Percentiles rank a stretch among this genome's conserved stretches.
These are phyloP conservation scores for Enteromius unitaeniatus DNA, from an alignment of 2,797 vertebrate genomes.

Conservation along the genomic window DNA sequence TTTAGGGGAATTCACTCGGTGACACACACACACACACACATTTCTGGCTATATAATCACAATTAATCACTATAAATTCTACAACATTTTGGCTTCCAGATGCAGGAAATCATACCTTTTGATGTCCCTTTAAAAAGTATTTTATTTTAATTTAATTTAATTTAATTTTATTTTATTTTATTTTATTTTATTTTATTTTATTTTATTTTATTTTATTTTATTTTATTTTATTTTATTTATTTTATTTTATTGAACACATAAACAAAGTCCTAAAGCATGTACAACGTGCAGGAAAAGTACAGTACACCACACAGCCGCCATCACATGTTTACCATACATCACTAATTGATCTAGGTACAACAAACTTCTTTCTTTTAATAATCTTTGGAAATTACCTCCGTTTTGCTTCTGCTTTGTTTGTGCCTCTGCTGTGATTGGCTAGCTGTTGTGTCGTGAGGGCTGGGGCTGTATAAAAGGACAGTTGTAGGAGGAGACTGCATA, in stretches of 20 bases:
- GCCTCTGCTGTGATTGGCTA: constrained; percentile 68
- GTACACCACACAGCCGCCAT: background rate
- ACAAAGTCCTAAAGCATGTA: background rate
- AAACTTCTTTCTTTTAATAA: background rate
- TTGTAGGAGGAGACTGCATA: constrained; percentile 68
- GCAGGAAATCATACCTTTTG: background rate
- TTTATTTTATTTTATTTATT: too few species aligned
- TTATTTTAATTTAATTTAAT: too few species aligned
- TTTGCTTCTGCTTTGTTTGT: background rate
- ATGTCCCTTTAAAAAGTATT: background rate
- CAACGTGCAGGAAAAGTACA: background rate
- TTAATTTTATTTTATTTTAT: background rate
- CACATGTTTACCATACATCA: background rate
- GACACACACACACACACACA: background rate
- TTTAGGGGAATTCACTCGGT: too few species aligned
- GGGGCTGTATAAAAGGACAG: constrained; percentile 70
- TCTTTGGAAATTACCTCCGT: background rate
- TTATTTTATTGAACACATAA: background rate
- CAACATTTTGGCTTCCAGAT: background rate
- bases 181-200: background rate
- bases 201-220: background rate
- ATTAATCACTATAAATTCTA: background rate
- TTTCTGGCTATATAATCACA: background rate
- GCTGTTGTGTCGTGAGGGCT: constrained; percentile 50
- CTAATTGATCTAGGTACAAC: background rate